These are phyloP conservation scores for Rhynchophorus ferrugineus DNA, from an alignment of 1,140 invertebrate species.

Conservation along the genomic window DNA sequence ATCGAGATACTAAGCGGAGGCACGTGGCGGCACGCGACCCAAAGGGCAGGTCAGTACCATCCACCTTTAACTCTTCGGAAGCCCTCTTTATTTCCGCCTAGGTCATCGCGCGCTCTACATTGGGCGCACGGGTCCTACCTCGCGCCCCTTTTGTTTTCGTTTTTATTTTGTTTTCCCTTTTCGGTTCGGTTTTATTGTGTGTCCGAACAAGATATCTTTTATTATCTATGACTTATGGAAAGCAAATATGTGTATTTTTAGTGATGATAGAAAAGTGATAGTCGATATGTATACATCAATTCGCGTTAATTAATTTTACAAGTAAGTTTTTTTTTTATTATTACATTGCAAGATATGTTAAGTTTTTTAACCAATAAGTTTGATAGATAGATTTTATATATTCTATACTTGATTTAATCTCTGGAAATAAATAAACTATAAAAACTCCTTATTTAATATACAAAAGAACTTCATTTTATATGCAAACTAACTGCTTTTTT, in stretches of 20 bases:
- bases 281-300: no score
- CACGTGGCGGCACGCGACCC: slow-evolving; percentile 19
- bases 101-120: slow-evolving; percentile 26
- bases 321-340: no score
- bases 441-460: no score
- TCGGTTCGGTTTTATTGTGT: not conserved
- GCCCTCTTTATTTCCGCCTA: slow-evolving; percentile 24
- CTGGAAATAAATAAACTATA: no score
- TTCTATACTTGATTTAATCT: no score
- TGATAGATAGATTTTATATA: no score
- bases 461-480: no score
- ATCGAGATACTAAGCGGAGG: slow-evolving; percentile 9
- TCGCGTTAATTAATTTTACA: no score
- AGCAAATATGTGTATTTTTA: not conserved
- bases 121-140: not conserved
- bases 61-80: slow-evolving; percentile 6
- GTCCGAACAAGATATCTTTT: not conserved
- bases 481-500: no score
- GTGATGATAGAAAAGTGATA: no score
- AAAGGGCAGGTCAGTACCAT: slow-evolving; percentile 31
- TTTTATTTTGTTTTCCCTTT: not conserved
- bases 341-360: no score
- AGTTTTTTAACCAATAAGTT: no score
- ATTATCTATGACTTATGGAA: not conserved
- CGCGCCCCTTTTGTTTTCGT: not conserved